Evolutionary conservation across 2,113 vertebrate genomes (phyloP).

Genomic region (Spea bombifrons): DNA sequence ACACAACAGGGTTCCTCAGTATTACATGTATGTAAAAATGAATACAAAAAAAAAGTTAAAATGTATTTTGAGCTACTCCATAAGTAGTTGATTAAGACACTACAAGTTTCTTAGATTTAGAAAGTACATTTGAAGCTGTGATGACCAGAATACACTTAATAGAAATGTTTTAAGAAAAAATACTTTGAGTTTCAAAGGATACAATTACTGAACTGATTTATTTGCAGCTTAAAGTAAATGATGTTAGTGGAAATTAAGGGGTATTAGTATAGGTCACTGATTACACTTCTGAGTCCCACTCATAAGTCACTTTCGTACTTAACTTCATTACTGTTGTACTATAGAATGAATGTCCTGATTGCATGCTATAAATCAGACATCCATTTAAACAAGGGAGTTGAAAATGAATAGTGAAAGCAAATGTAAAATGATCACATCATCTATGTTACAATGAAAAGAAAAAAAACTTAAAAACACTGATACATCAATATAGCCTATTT

Average conservation of each 20-base stretch:
- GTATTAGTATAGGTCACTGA: constrained; percentile 19
- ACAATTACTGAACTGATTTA: constrained; percentile 21
- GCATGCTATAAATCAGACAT: constrained; percentile 31
- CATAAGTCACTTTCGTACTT: constrained; percentile 22
- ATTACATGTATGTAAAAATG: no score
- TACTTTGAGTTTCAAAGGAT: neutral
- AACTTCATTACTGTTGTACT: constrained; percentile 28
- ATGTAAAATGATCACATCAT: constrained; percentile 9
- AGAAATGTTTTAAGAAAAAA: neutral
- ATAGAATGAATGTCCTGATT: constrained; percentile 10
- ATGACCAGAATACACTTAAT: no score
- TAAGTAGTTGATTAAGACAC: no score
- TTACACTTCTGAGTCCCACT: constrained; percentile 33
- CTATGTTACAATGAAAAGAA: neutral
- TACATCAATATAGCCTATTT: neutral
- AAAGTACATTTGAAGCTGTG: no score
- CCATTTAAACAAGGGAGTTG: constrained; percentile 20
- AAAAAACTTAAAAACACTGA: neutral
- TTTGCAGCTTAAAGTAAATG: constrained; percentile 28
- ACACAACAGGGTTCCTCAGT: no score
- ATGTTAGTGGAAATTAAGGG: constrained; percentile 30
- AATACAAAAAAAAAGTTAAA: no score
- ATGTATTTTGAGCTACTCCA: no score
- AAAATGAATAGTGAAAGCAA: constrained; percentile 11
- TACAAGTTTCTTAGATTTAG: no score